These are phyloP conservation scores for Mystacides longicornis DNA, from an alignment of 2,888 invertebrate genomes.

Conservation along the genomic window DNA sequence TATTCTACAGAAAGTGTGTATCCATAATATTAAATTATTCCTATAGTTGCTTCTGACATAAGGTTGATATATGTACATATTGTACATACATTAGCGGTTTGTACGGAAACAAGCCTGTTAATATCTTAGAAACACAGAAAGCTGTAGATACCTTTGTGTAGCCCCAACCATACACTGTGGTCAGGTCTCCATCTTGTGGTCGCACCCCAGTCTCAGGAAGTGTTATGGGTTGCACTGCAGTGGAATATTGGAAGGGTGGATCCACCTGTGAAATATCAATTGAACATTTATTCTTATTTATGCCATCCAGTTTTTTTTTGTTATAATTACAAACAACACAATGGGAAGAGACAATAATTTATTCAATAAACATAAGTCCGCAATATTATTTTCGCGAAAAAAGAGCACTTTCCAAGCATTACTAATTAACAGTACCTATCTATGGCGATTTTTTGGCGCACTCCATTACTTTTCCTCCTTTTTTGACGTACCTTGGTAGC, in stretches of 20 bases:
- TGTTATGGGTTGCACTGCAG: neutral
- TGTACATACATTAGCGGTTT: too few species aligned
- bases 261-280: neutral
- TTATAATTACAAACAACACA: neutral
- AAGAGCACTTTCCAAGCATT: too few species aligned
- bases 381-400: too few species aligned
- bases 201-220: constrained; percentile 9
- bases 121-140: neutral
- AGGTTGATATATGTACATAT: too few species aligned
- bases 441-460: too few species aligned
- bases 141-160: constrained; percentile 17
- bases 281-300: neutral
- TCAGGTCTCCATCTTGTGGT: constrained; percentile 20
- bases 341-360: neutral
- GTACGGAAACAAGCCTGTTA: too few species aligned
- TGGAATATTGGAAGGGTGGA: neutral
- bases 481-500: too few species aligned
- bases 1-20: too few species aligned
- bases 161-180: constrained; percentile 23
- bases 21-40: too few species aligned
- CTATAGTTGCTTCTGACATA: too few species aligned
- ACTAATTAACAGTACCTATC: too few species aligned
- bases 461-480: too few species aligned
- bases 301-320: neutral
- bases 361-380: neutral